These are phyloP conservation scores for Epizoanthus fatuus DNA, from an alignment of 92 coral and sea anemone genomes.

Conservation along the genomic window DNA sequence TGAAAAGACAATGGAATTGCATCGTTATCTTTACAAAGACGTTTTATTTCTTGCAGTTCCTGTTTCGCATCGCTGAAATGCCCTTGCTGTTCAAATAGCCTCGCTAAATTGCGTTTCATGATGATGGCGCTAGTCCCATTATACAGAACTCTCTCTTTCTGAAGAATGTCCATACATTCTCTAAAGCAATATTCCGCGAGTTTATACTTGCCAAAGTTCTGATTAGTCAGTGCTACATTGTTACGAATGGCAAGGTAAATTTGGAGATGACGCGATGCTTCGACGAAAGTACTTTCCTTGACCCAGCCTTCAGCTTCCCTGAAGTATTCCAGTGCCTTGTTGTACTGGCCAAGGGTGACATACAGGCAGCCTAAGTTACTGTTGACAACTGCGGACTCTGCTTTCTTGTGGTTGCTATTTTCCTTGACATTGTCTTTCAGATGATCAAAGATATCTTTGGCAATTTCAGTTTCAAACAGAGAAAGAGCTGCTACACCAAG, in stretches of 20 bases:
- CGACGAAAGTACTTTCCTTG: background rate
- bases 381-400: background rate
- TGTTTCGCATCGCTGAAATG: background rate
- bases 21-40: background rate
- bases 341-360: background rate
- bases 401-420: background rate
- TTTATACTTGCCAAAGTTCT: background rate
- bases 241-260: background rate
- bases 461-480: background rate
- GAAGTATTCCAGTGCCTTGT: background rate
- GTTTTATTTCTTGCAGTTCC: background rate
- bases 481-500: background rate
- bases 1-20: background rate
- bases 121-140: background rate
- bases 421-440: background rate
- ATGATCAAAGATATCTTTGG: background rate
- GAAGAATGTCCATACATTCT: background rate
- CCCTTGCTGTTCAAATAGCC: background rate
- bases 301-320: background rate
- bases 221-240: conserved; percentile 2
- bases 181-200: background rate
- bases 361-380: background rate
- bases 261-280: background rate
- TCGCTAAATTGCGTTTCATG: background rate
- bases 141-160: too few species aligned